Evolutionary conservation across 2,888 invertebrate genomes (phyloP).

Genomic region (Marronus borbonicus): DNA sequence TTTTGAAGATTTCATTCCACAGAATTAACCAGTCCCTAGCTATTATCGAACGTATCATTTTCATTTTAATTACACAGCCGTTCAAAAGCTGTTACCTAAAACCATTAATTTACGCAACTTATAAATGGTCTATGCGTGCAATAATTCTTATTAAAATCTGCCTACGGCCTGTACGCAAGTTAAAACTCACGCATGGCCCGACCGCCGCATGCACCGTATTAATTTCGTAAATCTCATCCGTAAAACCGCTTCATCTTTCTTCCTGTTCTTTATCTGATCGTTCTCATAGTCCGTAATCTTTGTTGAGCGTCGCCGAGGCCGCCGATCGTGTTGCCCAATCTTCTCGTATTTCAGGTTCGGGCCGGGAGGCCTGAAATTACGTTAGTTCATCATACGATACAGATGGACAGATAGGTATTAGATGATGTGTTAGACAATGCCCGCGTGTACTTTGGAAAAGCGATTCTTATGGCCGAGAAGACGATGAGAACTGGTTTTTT

Average conservation of each 20-base stretch:
- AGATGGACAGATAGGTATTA: slow-evolving; percentile 16
- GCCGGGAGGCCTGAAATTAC: slow-evolving; percentile 9
- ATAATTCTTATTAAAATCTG: slow-evolving; percentile 31
- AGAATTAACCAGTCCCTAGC: too few relatives aligned
- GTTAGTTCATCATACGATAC: background rate
- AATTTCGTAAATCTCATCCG: slow-evolving; percentile 19
- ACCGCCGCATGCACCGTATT: background rate
- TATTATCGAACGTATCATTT: slow-evolving; percentile 8
- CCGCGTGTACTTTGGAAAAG: background rate
- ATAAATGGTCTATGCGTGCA: slow-evolving; percentile 7
- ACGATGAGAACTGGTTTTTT: slow-evolving; percentile 30
- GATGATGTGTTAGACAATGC: slow-evolving; percentile 19
- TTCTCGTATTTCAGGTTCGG: slow-evolving; percentile 21
- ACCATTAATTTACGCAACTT: background rate
- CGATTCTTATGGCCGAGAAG: background rate
- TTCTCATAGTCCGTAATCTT: slow-evolving; percentile 2
- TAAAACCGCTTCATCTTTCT: slow-evolving; percentile 18
- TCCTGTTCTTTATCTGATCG: slow-evolving; percentile 19
- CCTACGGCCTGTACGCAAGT: slow-evolving; percentile 11
- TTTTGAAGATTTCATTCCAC: too few relatives aligned
- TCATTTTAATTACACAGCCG: slow-evolving; percentile 1
- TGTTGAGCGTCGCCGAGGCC: slow-evolving; percentile 4
- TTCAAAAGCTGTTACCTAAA: slow-evolving; percentile 2
- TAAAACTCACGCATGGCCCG: background rate
- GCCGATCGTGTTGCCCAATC: background rate